Evolutionary conservation across 2,113 vertebrate genomes (phyloP).

Genomic region (Onychostoma macrolepis): DNA sequence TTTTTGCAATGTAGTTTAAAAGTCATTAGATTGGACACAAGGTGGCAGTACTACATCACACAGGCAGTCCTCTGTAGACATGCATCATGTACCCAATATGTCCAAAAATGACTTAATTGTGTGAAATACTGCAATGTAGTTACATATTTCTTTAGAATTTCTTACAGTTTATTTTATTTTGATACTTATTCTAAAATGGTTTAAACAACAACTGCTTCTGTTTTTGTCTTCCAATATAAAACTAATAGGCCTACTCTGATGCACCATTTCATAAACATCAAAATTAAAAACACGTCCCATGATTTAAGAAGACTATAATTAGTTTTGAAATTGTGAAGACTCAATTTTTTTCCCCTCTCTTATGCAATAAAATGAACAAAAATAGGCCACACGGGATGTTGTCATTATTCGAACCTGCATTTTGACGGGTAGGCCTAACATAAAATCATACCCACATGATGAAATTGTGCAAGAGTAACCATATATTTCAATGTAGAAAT

Average conservation of each 20-base stretch:
- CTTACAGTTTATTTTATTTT: neutral
- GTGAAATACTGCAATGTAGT: neutral
- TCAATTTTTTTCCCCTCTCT: neutral
- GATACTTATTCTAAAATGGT: neutral
- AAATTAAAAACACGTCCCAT: neutral
- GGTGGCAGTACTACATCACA: constrained; percentile 32
- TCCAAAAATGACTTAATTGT: neutral
- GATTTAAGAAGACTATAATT: neutral
- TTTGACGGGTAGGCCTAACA: neutral
- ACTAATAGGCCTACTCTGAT: neutral
- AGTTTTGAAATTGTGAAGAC: neutral
- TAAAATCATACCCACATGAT: neutral
- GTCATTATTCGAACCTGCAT: neutral
- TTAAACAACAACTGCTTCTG: neutral
- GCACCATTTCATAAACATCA: neutral
- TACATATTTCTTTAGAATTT: neutral
- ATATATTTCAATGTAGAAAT: neutral
- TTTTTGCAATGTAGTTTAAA: neutral
- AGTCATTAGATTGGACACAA: constrained; percentile 30
- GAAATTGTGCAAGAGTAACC: neutral
- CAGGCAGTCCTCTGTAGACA: neutral
- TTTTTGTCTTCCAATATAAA: neutral
- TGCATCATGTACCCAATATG: neutral
- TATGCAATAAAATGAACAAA: neutral
- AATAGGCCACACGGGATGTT: neutral